phyloP scores from a whole-genome alignment of 2,113 vertebrate species.

The Machaerirhynchus nigripectus region DNA sequence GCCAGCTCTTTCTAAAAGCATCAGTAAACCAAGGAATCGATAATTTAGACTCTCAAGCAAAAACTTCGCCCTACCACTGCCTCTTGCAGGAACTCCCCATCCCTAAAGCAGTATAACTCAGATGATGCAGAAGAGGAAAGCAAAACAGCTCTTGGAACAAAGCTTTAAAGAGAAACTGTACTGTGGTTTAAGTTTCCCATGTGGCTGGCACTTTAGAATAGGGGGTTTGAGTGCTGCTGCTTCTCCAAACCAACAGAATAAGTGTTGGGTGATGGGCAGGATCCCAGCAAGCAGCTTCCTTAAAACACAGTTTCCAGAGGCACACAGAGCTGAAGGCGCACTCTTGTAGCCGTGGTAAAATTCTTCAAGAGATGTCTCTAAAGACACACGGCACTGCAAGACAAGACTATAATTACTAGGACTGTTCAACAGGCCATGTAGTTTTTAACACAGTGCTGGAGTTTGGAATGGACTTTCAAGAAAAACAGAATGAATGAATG shows the following conservation, averaged over 20 bases:
- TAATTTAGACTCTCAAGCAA: background rate
- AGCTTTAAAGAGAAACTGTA: background rate
- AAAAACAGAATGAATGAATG: background rate
- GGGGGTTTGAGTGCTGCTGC: background rate
- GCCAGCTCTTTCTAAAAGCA: background rate
- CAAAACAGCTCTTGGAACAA: background rate
- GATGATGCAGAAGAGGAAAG: background rate
- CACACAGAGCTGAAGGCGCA: background rate
- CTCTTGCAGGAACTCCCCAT: accelerated
- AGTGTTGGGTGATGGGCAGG: background rate
- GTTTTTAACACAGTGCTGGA: background rate
- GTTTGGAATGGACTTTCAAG: background rate
- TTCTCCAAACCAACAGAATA: background rate
- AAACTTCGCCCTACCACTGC: background rate
- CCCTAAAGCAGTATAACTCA: background rate
- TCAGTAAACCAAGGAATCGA: background rate
- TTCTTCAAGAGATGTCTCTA: background rate
- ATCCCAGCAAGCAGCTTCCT: background rate
- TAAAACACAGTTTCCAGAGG: background rate
- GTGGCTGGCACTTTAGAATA: background rate
- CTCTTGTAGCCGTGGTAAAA: background rate
- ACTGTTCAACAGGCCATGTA: background rate
- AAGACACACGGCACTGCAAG: background rate
- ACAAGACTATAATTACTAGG: background rate
- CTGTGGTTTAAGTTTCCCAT: background rate